phyloP scores from a whole-genome alignment of 1,140 invertebrate genomes.

The Proctacanthus coquilletti region DNA sequence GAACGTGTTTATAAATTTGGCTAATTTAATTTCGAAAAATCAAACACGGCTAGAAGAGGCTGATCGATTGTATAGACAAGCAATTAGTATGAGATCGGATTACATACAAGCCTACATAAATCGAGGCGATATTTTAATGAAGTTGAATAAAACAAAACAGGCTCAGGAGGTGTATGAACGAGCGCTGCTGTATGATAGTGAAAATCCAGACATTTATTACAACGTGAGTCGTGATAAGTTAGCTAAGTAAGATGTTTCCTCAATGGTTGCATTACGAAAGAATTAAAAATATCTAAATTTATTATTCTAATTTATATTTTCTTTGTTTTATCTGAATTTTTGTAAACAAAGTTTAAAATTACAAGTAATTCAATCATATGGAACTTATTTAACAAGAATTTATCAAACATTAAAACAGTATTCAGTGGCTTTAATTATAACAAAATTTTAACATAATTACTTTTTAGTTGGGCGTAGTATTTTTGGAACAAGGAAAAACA shows the following conservation, averaged over 20 bases:
- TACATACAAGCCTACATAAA: constrained; percentile 97
- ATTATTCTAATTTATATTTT: not conserved
- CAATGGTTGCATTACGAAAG: too few species aligned
- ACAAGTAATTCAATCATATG: too few species aligned
- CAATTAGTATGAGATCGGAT: constrained; percentile 93
- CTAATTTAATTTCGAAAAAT: constrained; percentile 89
- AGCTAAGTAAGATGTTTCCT: too few species aligned
- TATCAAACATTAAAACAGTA: too few species aligned
- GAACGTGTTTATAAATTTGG: constrained; percentile 90
- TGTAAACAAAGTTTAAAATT: too few species aligned
- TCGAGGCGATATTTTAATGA: constrained; percentile 88
- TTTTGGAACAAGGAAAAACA: constrained; percentile 80
- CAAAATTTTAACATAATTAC: not conserved
- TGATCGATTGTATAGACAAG: constrained; percentile 81
- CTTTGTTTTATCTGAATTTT: too few species aligned
- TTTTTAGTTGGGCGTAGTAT: constrained; percentile 81
- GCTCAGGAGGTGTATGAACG: constrained; percentile 89
- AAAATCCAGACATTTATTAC: constrained; percentile 94
- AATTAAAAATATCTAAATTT: not conserved
- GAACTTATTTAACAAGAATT: too few species aligned
- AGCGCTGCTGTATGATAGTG: constrained; percentile 82
- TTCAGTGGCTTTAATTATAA: constrained; percentile 2
- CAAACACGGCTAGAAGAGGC: constrained; percentile 82
- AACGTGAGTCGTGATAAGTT: too few species aligned
- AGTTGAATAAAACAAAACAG: constrained; percentile 86